phyloP scores from a whole-genome alignment of 2,113 vertebrate species.

The Coturnix japonica region DNA sequence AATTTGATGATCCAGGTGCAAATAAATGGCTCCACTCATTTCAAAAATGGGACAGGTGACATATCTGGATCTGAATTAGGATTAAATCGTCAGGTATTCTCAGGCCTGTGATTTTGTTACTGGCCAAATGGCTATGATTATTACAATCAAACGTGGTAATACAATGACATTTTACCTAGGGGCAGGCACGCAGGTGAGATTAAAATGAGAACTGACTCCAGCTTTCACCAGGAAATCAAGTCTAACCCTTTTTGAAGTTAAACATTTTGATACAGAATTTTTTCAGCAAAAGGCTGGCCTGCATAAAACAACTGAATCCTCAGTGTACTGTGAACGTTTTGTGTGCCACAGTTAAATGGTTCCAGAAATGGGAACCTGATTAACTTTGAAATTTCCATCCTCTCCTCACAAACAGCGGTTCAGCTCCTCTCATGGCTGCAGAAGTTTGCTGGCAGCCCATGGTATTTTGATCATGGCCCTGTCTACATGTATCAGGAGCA shows the following conservation, averaged over 20 bases:
- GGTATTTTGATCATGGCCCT: constrained; percentile 53
- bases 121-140: constrained; percentile 28
- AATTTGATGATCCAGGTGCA: constrained; percentile 49
- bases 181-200: constrained; percentile 37
- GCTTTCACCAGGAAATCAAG: constrained; percentile 51
- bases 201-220: constrained; percentile 46
- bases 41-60: neutral
- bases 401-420: constrained; percentile 18
- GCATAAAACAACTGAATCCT: constrained; percentile 45
- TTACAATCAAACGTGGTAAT: constrained; percentile 47
- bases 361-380: constrained; percentile 46
- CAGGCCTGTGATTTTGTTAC: constrained; percentile 40
- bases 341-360: constrained; percentile 37
- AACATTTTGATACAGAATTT: constrained; percentile 62
- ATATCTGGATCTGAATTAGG: constrained; percentile 42
- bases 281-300: constrained; percentile 46
- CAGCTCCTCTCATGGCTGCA: neutral
- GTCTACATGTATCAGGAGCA: constrained; percentile 12
- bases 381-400: constrained; percentile 50
- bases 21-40: constrained; percentile 33
- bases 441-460: neutral
- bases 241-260: constrained; percentile 64
- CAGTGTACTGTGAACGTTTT: neutral
- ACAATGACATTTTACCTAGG: constrained; percentile 62
- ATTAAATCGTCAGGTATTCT: constrained; percentile 39